These are phyloP conservation scores for Subanguina moxae DNA, from an alignment of 1,140 invertebrate genomes.

Conservation along the genomic window DNA sequence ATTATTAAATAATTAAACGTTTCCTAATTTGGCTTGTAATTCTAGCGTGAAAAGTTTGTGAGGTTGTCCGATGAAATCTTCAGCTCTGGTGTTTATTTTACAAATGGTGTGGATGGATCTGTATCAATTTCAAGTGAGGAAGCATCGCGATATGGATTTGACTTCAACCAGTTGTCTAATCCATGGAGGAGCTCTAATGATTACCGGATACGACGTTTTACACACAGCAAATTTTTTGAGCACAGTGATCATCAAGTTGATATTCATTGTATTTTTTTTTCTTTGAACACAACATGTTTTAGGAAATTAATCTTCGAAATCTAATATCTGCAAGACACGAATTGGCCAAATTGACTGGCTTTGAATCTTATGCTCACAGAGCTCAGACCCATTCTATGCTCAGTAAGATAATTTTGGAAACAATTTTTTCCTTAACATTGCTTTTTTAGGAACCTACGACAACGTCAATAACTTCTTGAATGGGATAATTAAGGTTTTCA, in stretches of 20 bases:
- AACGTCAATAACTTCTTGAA: constrained; percentile 44
- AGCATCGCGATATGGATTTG: not conserved
- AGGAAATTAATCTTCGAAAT: too few species aligned
- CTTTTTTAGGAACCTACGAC: constrained; percentile 49
- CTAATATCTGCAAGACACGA: too few species aligned
- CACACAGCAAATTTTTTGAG: too few species aligned
- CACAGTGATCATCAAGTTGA: too few species aligned
- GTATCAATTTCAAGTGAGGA: constrained; percentile 11
- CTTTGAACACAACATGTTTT: too few species aligned
- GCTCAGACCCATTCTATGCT: too few species aligned
- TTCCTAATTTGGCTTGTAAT: too few species aligned
- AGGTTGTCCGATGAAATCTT: constrained; percentile 42
- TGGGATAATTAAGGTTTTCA: constrained; percentile 45
- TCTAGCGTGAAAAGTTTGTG: constrained; percentile 39
- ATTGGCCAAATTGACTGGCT: constrained; percentile 55
- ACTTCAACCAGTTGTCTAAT: not conserved
- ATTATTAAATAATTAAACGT: too few species aligned
- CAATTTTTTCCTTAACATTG: too few species aligned
- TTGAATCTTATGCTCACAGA: constrained; percentile 51
- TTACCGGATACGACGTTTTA: too few species aligned
- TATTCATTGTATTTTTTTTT: constrained; percentile 13
- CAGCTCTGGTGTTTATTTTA: constrained; percentile 27
- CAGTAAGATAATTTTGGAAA: too few species aligned
- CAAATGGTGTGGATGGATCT: constrained; percentile 14
- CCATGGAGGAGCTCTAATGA: too few species aligned